Evolutionary conservation across 2,113 vertebrate genomes (phyloP), one percentile per base, ranked within the genome.

Genomic region (Myotis lucifugus): DNA sequence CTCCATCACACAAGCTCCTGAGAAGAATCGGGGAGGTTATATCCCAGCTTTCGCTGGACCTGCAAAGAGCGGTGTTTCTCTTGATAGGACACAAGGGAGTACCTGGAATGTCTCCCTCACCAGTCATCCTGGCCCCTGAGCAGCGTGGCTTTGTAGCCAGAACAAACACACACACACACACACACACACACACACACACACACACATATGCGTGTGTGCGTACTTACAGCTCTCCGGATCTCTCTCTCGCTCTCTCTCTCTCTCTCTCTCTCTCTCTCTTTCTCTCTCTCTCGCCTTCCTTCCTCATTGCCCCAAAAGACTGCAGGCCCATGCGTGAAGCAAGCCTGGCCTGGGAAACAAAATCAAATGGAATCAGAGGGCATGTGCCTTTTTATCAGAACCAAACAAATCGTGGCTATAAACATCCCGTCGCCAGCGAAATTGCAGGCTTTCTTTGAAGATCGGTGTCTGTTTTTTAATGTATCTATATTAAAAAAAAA

Each of bases 371-470:
- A 91, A 88, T 52, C 90, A 73, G 37, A 64, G 83, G 72, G 74
- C 92, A 96, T 92, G 59, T 96, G 93, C 69, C 13, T 97, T 98
- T 98, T 98, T 98, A 97, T 99, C 97, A 98, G 93, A 98, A 98
- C 97, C 98, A 98, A 98, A 98, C 97, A 98, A 98, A 98, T 95
- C 97, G 96, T 81, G 94, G 89, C 97, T 97, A 95, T 98, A 98
- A 99, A 98, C 97, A 99, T 97, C 98, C 97, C 74, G 98, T 98
- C 96, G 97, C 96, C 98, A 98, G 97, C 98, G 99, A 98, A 98
- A 98, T 98, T 98, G 98, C 97, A 98, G 96, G 83, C 88, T 98
- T 98, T 97, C 97, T 99, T 98, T 99, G 97, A 98, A 98, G 98
- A 98, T 94, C 96, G 88, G 54, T 74, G 78, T 76, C 85, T 97